These are phyloP conservation scores for Phalacrocorax pelagicus DNA, from an alignment of 2,113 vertebrate genomes.

Conservation along the genomic window DNA sequence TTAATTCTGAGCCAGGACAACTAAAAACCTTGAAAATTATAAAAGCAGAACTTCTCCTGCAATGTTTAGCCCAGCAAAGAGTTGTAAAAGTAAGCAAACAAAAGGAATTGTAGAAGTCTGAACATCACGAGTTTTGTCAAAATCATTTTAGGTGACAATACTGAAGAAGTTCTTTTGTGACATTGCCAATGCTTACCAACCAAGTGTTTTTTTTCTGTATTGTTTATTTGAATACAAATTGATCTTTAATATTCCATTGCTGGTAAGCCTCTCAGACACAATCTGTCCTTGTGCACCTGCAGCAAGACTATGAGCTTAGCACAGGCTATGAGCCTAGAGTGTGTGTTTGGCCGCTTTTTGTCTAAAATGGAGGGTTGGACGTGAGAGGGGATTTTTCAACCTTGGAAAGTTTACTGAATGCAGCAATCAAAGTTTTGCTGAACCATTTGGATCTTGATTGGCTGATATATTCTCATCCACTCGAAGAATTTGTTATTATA, in stretches of 20 bases:
- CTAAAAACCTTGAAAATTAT: neutral
- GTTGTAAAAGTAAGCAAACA: neutral
- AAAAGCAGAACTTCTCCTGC: neutral
- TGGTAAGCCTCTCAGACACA: neutral
- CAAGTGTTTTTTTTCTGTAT: neutral
- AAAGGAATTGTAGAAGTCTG: neutral
- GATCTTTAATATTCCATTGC: neutral
- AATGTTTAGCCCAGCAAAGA: neutral
- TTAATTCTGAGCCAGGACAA: neutral
- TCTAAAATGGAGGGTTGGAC: neutral
- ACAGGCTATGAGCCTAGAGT: too few species aligned
- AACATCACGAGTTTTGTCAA: neutral
- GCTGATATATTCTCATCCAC: neutral
- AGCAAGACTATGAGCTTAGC: neutral
- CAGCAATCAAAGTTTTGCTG: neutral
- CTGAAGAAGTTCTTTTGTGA: neutral
- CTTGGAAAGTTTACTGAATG: neutral
- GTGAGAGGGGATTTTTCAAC: neutral
- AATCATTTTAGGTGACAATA: neutral
- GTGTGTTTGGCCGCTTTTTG: neutral
- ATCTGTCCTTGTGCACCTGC: neutral
- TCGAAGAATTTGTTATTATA: neutral
- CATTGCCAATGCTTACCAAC: neutral
- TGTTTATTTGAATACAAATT: neutral
- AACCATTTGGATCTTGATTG: neutral